Evolutionary conservation across 2,888 invertebrate genomes (phyloP).

Genomic region (Pristionchus arcanus): DNA sequence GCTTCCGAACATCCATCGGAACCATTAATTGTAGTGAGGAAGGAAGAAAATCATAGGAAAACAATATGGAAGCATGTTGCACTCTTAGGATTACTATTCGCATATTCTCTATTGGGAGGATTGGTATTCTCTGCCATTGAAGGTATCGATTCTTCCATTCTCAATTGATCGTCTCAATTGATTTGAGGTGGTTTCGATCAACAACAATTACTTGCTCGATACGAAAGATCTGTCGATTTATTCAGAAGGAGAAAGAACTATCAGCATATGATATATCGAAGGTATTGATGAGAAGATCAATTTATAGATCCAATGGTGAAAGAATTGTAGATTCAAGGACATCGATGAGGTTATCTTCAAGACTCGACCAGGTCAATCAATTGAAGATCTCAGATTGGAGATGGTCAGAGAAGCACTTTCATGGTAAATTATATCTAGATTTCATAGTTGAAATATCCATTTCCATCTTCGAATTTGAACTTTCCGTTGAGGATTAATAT

Average conservation of each 20-base stretch:
- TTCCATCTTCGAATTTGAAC: background rate
- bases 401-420: slow-evolving; percentile 62
- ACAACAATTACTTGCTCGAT: slow-evolving; percentile 62
- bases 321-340: slow-evolving; percentile 61
- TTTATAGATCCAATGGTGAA: background rate
- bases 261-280: slow-evolving; percentile 68
- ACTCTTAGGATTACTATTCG: slow-evolving; percentile 68
- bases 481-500: background rate
- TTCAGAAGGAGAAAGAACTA: slow-evolving; percentile 65
- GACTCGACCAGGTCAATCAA: slow-evolving; percentile 51
- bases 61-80: slow-evolving; percentile 69
- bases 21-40: background rate
- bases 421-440: slow-evolving; percentile 53
- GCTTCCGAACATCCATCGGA: slow-evolving; percentile 12
- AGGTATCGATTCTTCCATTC: slow-evolving; percentile 58
- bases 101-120: slow-evolving; percentile 69
- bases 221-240: slow-evolving; percentile 66
- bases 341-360: slow-evolving; percentile 61
- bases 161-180: background rate
- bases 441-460: background rate
- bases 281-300: slow-evolving; percentile 53
- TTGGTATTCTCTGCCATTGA: slow-evolving; percentile 71
- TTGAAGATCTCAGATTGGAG: slow-evolving; percentile 59
- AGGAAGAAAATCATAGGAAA: slow-evolving; percentile 56
- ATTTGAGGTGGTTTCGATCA: slow-evolving; percentile 68